Percentiles rank a stretch among this genome's conserved stretches.
These are phyloP conservation scores for Limenitis camilla DNA, from an alignment of 2,888 invertebrate genomes.

Conservation along the genomic window DNA sequence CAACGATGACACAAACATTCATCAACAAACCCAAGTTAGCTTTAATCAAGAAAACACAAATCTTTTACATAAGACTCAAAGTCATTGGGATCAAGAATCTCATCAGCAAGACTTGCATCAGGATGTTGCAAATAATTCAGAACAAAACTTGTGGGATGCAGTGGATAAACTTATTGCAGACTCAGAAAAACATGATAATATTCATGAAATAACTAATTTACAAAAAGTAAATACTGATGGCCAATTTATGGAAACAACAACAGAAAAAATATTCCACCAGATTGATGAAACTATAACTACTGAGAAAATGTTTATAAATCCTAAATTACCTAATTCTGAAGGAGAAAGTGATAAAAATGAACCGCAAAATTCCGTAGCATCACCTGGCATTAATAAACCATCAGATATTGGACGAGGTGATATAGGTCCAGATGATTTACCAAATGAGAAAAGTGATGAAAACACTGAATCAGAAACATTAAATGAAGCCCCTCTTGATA, in stretches of 20 bases:
- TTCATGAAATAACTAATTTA: not conserved
- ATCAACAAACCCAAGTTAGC: conserved; percentile 26
- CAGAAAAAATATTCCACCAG: not conserved
- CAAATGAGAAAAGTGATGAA: conserved; percentile 8
- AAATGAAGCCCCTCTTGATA: conserved; percentile 2
- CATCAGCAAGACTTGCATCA: not conserved
- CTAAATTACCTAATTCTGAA: not conserved
- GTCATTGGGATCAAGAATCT: not conserved
- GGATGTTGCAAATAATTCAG: not conserved
- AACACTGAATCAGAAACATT: not conserved
- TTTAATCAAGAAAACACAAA: conserved; percentile 16
- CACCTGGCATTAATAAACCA: conserved; percentile 10
- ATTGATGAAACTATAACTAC: not conserved
- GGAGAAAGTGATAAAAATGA: not conserved
- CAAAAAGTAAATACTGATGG: not conserved
- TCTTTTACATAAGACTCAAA: not conserved
- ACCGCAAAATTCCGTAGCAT: not conserved
- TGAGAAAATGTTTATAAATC: not conserved
- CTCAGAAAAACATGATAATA: not conserved
- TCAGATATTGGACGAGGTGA: conserved; percentile 40
- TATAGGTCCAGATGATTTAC: conserved; percentile 36
- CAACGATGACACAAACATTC: conserved; percentile 20
- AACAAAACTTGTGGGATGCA: conserved; percentile 1
- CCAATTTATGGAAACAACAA: not conserved
- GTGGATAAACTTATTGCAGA: conserved; percentile 4